Evolutionary conservation across 2,113 vertebrate species (phyloP), one percentile per base, ranked within the genome.

Genomic region (Brachypteracias leptosomus): DNA sequence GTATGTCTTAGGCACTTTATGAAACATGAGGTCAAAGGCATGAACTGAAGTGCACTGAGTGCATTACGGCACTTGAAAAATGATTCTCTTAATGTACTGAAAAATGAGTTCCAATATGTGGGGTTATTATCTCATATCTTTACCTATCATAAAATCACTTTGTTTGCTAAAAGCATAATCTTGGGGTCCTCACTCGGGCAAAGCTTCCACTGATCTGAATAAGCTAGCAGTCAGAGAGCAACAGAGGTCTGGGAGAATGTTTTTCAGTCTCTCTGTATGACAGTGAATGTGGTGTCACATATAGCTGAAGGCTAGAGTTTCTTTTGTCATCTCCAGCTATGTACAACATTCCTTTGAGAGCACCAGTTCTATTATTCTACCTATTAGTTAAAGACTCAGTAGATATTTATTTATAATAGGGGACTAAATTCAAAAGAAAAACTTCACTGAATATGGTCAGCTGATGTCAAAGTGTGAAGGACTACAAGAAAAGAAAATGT

Each of bases 21-120:
- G 95, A 80, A 91, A 90, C 62, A 26, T 51, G 46, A 90, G 82
- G 89, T 83, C 90, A 93, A 94, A 94, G 85, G 44, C 70, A 92
- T 13, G 85, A 85, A 26, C 33, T 54, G 24, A 76, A 85, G 58
- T 55, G 57, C 72, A 71, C 35, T 12, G 42, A 83, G 55, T 54
- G 75, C 28, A 55, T 62, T 76, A 72, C 1, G 3, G n/a, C 74
- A 88, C 86, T n/a, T 40, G 24, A 49, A 83, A 68, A 79, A 82
- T 17, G 42, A 73, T 70, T 68, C 19, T 83, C 72, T 55, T 96
- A 90, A 85, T 62, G 76, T 66, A 88, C 71, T 91, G 42, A 78
- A 91, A 83, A 61, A 87, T 5, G 28, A 86, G 62, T 66, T 65
- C 49, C 33, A 93, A 71, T 71, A 68, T 18, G 36, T 3, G 16